Evolutionary conservation across 2,888 invertebrate species (phyloP).

Genomic region (Limnephilus marmoratus): DNA sequence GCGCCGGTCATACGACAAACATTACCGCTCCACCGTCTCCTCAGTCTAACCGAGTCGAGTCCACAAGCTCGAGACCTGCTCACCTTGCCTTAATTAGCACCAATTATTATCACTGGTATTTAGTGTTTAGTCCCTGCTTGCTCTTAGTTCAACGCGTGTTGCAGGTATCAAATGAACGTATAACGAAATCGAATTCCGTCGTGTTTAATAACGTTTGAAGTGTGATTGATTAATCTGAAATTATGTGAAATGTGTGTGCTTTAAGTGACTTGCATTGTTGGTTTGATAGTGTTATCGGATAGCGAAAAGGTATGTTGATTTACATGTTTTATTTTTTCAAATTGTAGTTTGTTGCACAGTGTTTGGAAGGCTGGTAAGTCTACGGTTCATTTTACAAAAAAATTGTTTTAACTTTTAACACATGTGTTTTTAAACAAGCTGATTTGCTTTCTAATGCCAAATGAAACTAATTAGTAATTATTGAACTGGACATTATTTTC

Average conservation of each 20-base stretch:
- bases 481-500: too few relatives aligned
- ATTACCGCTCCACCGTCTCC: background rate
- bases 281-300: background rate
- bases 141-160: background rate
- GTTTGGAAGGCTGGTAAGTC: background rate
- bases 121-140: background rate
- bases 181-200: background rate
- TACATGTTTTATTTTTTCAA: background rate
- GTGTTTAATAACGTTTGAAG: background rate
- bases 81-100: slow-evolving; percentile 20
- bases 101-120: background rate
- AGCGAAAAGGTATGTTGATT: background rate
- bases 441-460: background rate
- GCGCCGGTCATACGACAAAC: background rate
- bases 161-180: background rate
- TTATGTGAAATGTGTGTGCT: background rate
- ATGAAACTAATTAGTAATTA: background rate
- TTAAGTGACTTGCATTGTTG: background rate
- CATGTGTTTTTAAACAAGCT: background rate
- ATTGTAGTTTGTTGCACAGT: background rate
- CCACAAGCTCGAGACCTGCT: background rate
- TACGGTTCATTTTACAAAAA: background rate
- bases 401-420: background rate
- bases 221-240: background rate
- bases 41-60: background rate